A percentile compares a stretch with the other conserved stretches of the same genome.
These are phyloP conservation scores for Notothenia coriiceps DNA, from an alignment of 2,113 vertebrate genomes.

Conservation along the genomic window DNA sequence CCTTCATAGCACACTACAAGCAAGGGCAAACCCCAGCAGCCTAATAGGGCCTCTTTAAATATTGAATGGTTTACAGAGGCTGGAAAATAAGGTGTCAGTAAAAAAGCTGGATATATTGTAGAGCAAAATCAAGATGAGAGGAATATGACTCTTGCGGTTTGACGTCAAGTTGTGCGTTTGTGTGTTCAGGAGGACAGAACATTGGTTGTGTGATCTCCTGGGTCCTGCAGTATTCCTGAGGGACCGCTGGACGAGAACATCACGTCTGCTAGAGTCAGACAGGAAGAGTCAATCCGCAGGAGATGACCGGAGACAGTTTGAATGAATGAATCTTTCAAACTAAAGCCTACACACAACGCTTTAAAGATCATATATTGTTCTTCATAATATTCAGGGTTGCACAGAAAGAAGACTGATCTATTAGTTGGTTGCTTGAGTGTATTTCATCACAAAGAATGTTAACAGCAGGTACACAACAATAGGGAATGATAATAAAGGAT, in stretches of 20 bases:
- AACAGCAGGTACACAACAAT: too few relatives aligned
- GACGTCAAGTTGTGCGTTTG: neutral
- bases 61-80: neutral
- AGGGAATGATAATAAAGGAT: too few relatives aligned
- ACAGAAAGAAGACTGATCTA: too few relatives aligned
- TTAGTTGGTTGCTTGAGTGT: too few relatives aligned
- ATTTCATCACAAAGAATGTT: too few relatives aligned
- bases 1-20: too few relatives aligned
- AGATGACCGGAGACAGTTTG: neutral
- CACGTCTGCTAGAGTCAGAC: neutral
- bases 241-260: neutral
- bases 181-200: neutral
- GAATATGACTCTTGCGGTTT: neutral
- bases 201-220: neutral
- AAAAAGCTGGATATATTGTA: neutral
- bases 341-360: rapidly evolving
- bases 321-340: neutral
- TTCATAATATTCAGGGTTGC: too few relatives aligned
- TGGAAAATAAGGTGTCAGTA: neutral
- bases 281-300: neutral
- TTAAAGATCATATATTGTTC: neutral
- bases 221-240: neutral
- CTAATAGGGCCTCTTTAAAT: neutral
- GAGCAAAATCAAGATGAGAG: neutral
- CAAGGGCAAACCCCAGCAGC: too few relatives aligned